Conservation (phyloP, 2,888 invertebrate genomes). For the Orchesella flavescens region DNA sequence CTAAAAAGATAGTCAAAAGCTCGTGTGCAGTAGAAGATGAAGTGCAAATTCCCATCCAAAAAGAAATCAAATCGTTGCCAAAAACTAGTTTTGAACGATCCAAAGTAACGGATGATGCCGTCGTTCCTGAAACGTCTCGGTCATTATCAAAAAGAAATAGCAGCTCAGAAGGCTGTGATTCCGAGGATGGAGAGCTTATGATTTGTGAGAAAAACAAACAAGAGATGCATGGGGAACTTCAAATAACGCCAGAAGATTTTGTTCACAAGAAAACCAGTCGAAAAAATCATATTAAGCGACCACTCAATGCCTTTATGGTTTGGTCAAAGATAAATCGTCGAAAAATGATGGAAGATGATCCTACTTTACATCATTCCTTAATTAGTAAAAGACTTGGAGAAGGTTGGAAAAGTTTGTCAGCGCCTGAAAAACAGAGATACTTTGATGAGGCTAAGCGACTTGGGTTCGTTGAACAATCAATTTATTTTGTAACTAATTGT, state of each 20-base stretch:
- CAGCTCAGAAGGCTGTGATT: constrained; percentile 55
- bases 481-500: neutral
- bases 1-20: constrained; percentile 55
- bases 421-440: constrained; percentile 54
- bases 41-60: constrained; percentile 29
- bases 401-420: constrained; percentile 63
- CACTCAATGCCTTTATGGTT: constrained; percentile 67
- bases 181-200: constrained; percentile 50
- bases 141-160: constrained; percentile 48
- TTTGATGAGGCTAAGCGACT: constrained; percentile 65
- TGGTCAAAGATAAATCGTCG: constrained; percentile 60
- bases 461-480: constrained; percentile 37
- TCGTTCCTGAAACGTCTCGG: constrained; percentile 42
- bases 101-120: constrained; percentile 46
- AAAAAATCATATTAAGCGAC: constrained; percentile 62
- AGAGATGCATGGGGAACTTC: constrained; percentile 24
- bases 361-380: constrained; percentile 64
- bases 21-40: constrained; percentile 31
- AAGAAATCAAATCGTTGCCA: constrained; percentile 20
- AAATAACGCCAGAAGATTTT: constrained; percentile 43
- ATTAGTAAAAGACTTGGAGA: constrained; percentile 64
- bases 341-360: constrained; percentile 62
- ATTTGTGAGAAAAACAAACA: constrained; percentile 24
- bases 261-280: constrained; percentile 42
- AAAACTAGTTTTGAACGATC: constrained; percentile 34